Conservation (phyloP, 2,113 vertebrate genomes). For the Myxocyprinus asiaticus region DNA sequence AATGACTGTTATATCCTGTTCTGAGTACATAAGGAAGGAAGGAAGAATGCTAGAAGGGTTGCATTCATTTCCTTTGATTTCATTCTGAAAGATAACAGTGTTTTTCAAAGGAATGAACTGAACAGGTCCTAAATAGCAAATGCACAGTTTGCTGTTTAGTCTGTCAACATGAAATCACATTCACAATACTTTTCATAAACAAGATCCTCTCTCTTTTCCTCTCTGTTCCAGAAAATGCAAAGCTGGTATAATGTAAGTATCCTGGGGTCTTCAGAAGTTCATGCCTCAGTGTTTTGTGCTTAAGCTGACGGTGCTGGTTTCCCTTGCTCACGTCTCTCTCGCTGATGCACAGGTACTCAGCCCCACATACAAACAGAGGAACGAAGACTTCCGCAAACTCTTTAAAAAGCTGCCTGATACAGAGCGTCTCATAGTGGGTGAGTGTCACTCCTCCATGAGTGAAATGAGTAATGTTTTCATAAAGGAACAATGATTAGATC, state of each 20-base stretch:
- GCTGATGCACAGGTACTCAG: slow-evolving; percentile 80
- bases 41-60: too few relatives aligned
- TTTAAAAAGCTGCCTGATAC: slow-evolving; percentile 89
- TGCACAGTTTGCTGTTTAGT: too few relatives aligned
- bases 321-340: neutral
- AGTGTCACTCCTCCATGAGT: slow-evolving; percentile 54
- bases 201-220: slow-evolving; percentile 32
- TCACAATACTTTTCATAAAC: too few relatives aligned
- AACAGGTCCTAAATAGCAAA: too few relatives aligned
- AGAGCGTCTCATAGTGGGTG: slow-evolving; percentile 89
- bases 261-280: neutral
- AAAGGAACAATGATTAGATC: neutral
- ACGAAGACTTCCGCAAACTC: slow-evolving; percentile 89
- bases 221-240: slow-evolving; percentile 88
- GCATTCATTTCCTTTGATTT: too few relatives aligned
- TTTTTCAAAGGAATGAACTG: too few relatives aligned
- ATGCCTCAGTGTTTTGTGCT: slow-evolving; percentile 18
- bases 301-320: slow-evolving; percentile 31
- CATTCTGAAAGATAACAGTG: too few relatives aligned
- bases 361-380: slow-evolving; percentile 89
- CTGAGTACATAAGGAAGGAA: too few relatives aligned
- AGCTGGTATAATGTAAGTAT: slow-evolving; percentile 94
- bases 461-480: neutral
- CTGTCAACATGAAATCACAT: too few relatives aligned
- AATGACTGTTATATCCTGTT: too few relatives aligned